A percentile compares a stretch with the other conserved stretches of the same genome.
phyloP scores from a whole-genome alignment of 2,113 vertebrate genomes.

The Bos javanicus region DNA sequence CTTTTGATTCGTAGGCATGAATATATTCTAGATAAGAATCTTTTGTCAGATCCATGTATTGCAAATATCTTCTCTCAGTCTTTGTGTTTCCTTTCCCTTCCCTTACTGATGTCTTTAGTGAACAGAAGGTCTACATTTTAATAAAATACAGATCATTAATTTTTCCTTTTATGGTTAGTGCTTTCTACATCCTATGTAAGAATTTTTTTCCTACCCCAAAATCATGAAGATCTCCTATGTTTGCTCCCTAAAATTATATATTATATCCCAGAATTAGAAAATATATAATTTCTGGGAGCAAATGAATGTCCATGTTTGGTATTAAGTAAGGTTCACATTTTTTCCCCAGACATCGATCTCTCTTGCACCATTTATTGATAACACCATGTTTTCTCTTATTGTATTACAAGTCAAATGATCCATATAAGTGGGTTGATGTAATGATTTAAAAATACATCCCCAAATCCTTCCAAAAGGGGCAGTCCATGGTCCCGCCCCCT shows the following conservation, averaged over 20 bases:
- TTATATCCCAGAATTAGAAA: neutral
- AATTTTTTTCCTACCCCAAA: neutral
- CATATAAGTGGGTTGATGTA: neutral
- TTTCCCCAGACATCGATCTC: neutral
- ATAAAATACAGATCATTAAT: neutral
- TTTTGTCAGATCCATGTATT: neutral
- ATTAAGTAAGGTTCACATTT: neutral
- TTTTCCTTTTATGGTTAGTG: neutral
- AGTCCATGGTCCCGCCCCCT: neutral
- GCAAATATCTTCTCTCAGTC: neutral
- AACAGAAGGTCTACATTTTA: neutral
- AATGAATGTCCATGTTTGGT: neutral
- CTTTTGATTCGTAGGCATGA: neutral
- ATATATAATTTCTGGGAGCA: neutral
- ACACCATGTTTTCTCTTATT: neutral
- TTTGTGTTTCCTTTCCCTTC: neutral
- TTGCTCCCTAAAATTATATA: neutral
- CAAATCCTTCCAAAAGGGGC: neutral
- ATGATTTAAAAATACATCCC: neutral
- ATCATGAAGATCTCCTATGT: neutral
- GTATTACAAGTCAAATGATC: neutral
- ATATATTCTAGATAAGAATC: neutral
- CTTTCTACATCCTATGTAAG: neutral
- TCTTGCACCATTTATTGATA: neutral
- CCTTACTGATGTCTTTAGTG: neutral